A percentile compares a stretch with the other conserved stretches of the same genome.
These are phyloP conservation scores for Azemiops feae DNA, from an alignment of 2,113 vertebrate genomes.

Conservation along the genomic window DNA sequence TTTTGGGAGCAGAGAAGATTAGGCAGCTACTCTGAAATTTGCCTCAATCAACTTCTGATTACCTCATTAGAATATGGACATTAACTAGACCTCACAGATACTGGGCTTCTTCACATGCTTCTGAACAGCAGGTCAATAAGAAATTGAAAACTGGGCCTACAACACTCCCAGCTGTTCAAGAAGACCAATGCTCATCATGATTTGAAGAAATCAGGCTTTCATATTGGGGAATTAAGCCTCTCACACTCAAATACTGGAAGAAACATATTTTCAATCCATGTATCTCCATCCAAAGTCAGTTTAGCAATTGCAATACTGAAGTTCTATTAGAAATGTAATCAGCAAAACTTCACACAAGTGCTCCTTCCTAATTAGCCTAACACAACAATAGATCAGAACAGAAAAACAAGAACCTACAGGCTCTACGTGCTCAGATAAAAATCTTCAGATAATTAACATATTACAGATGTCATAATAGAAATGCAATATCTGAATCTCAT, in stretches of 20 bases:
- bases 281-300: not conserved
- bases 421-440: too few relatives aligned
- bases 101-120: not conserved
- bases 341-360: not conserved
- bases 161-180: constrained; percentile 4
- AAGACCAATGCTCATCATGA: not conserved
- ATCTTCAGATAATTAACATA: not conserved
- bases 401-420: not conserved
- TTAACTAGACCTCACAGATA: not conserved
- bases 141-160: not conserved
- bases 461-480: not conserved
- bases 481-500: not conserved
- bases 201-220: not conserved
- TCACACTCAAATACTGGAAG: not conserved
- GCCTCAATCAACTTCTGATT: not conserved
- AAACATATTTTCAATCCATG: not conserved
- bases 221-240: not conserved
- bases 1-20: not conserved
- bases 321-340: not conserved
- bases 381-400: not conserved
- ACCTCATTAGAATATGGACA: not conserved
- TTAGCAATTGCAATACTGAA: not conserved
- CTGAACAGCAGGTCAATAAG: not conserved
- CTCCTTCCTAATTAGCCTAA: not conserved
- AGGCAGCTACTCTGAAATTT: not conserved